Base-by-base conservation (phyloP, 2,113 vertebrate species). In the Hymenochirus boettgeri region DNA sequence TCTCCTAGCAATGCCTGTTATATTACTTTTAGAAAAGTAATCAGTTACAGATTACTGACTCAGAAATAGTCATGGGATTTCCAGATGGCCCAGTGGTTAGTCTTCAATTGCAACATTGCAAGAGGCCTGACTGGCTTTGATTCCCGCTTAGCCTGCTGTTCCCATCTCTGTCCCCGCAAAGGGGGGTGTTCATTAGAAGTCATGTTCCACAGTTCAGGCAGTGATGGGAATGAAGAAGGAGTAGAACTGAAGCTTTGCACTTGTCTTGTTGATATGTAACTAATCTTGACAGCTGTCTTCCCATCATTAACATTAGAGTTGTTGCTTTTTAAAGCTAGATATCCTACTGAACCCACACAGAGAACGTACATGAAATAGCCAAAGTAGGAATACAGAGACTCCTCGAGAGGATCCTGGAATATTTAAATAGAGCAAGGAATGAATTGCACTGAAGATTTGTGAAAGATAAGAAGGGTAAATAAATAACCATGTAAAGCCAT, bases 41-140 rank as follows among this genome's bases (percentile, higher is more conserved):
- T 69, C 65, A 69, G 65, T 69, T 69, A 69, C 65, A 69, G 57
- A 69, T 69, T 69, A 69, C 65, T 69, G 65, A 48, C 65, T 69
- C 65, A 69, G 65, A 69, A 69, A 69, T 69, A 69, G 65, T 59
- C 65, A 69, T 53, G 65, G 56, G 56, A 69, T 69, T 25, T 35
- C 65, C 65, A 69, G 65, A 69, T 69, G 65, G 57, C 65, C 65
- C 65, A 69, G 57, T 69, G 65, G 65, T 69, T 69, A 69, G 65
- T 69, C 65, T 69, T 60, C 56, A 69, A 60, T 69, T 60, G 65
- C 56, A 69, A 57, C 65, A 53, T 56, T 60, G 56, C 57, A 69
- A 69, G 57, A 60, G 65, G 56, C 65, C 65, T 69, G 65, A 60
- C 56, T 69, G 65, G 50, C 65, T 69, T 60, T 69, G 65, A 69